These are phyloP conservation scores for Pseudococcus viburni DNA, from an alignment of 2,888 invertebrate genomes.

Conservation along the genomic window DNA sequence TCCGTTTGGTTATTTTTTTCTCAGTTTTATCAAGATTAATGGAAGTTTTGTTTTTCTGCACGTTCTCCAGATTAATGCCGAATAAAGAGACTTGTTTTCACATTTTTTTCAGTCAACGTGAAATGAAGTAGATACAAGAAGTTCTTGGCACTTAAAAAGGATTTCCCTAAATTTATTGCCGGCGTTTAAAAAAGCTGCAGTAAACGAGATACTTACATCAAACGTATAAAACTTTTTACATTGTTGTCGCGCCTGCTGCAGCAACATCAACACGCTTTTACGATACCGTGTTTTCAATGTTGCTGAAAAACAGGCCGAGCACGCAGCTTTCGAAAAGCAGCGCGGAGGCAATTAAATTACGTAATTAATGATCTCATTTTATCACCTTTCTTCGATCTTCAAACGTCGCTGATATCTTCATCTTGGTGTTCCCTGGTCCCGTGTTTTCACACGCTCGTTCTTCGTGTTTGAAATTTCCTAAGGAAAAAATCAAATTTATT, in stretches of 20 bases:
- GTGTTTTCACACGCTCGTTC: neutral
- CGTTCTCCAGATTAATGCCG: conserved; percentile 49
- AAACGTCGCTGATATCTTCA: neutral
- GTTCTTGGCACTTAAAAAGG: conserved; percentile 52
- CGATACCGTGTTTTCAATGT: neutral
- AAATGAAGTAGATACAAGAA: conserved; percentile 55
- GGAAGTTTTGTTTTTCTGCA: conserved; percentile 48
- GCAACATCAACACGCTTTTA: conserved; percentile 6
- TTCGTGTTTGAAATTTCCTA: neutral
- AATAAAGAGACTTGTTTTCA: conserved; percentile 55
- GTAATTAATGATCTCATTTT: conserved; percentile 7
- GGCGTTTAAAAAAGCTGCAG: conserved; percentile 49
- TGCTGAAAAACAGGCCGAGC: neutral
- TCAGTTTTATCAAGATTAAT: conserved; percentile 50
- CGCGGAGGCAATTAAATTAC: neutral
- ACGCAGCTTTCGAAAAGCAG: neutral
- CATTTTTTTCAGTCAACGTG: conserved; percentile 37
- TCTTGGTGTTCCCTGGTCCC: neutral
- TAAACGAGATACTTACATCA: conserved; percentile 54
- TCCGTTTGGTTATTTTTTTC: conserved; percentile 51
- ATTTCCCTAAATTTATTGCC: conserved; percentile 52
- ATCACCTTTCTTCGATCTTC: neutral
- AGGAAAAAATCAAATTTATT: neutral
- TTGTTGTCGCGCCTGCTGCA: neutral
- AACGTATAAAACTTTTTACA: conserved; percentile 42